Conservation (phyloP, 2,113 vertebrate genomes). For the Corythoichthys haematopterus region DNA sequence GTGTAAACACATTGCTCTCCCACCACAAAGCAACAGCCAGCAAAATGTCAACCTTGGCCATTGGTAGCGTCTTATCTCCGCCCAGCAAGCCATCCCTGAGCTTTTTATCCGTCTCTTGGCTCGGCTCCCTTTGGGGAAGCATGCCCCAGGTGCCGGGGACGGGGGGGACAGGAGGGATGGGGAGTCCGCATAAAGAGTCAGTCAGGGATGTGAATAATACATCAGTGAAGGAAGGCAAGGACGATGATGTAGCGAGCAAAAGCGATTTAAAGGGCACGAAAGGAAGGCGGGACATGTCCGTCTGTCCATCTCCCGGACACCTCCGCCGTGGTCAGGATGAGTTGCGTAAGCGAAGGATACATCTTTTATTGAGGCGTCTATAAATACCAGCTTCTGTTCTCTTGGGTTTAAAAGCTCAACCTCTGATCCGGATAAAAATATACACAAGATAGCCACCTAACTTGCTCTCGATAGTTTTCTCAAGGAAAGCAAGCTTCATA, state of each 20-base stretch:
- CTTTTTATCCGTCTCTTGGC: slow-evolving; percentile 43
- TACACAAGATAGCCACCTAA: slow-evolving; percentile 5
- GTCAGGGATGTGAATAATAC: slow-evolving; percentile 55
- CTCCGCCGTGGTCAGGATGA: slow-evolving; percentile 39
- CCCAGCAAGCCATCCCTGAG: slow-evolving; percentile 30
- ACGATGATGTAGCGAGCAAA: slow-evolving; percentile 14
- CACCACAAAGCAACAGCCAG: slow-evolving; percentile 2
- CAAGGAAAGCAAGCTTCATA: not conserved
- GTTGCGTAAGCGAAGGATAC: slow-evolving; percentile 55
- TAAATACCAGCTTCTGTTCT: slow-evolving; percentile 51
- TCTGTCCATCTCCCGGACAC: slow-evolving; percentile 19
- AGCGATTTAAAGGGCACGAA: slow-evolving; percentile 30
- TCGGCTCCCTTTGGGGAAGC: slow-evolving; percentile 54
- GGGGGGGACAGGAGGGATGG: slow-evolving; percentile 10
- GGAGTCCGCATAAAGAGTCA: slow-evolving; percentile 24
- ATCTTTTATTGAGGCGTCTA: slow-evolving; percentile 60
- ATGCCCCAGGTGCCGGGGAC: slow-evolving; percentile 38
- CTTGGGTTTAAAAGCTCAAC: slow-evolving; percentile 36
- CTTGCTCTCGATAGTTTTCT: not conserved
- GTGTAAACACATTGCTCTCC: slow-evolving; percentile 1
- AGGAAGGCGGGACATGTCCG: slow-evolving; percentile 18
- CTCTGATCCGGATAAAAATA: slow-evolving; percentile 38
- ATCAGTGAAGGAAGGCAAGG: slow-evolving; percentile 40
- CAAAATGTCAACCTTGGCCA: slow-evolving; percentile 42
- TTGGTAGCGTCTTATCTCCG: slow-evolving; percentile 33